Conservation (phyloP, 1,140 invertebrate genomes). For the Drosophila yakuba region DNA sequence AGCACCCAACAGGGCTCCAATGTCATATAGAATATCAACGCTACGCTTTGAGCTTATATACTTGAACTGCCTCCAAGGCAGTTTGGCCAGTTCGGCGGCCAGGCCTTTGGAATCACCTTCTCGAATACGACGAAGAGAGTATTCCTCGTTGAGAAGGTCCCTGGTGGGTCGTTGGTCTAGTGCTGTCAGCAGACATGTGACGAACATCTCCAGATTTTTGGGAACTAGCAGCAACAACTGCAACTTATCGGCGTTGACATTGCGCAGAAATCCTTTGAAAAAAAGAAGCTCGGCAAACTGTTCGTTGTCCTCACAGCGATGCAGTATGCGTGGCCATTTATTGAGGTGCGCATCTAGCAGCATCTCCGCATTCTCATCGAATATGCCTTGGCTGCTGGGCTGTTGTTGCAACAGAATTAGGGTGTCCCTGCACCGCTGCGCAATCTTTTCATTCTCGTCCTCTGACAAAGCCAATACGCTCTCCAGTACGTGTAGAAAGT, state of each 20-base stretch:
- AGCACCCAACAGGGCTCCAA: slow-evolving; percentile 58
- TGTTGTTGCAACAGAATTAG: slow-evolving; percentile 48
- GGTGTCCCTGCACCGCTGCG: slow-evolving; percentile 40
- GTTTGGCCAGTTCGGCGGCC: slow-evolving; percentile 34
- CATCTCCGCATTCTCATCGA: slow-evolving; percentile 73
- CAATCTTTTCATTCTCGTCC: slow-evolving; percentile 60
- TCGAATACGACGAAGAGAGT: slow-evolving; percentile 51
- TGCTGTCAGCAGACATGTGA: slow-evolving; percentile 62
- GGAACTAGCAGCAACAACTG: slow-evolving; percentile 62
- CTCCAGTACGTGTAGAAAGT: slow-evolving; percentile 73
- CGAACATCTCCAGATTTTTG: slow-evolving; percentile 74
- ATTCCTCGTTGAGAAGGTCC: slow-evolving; percentile 74
- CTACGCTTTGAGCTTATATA: slow-evolving; percentile 56
- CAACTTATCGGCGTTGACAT: slow-evolving; percentile 55
- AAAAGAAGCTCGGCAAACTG: slow-evolving; percentile 75
- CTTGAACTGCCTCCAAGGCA: slow-evolving; percentile 77
- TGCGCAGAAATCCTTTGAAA: slow-evolving; percentile 75
- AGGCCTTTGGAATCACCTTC: slow-evolving; percentile 41
- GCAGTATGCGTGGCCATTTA: slow-evolving; percentile 70
- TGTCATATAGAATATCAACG: slow-evolving; percentile 54
- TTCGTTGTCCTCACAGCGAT: slow-evolving; percentile 73
- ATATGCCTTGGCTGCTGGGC: slow-evolving; percentile 44
- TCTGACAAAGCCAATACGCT: slow-evolving; percentile 71
- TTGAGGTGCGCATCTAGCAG: slow-evolving; percentile 69
- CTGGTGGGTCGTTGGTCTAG: slow-evolving; percentile 53